Evolutionary conservation across 2,888 invertebrate species (phyloP).

Genomic region (Sinohyriopsis cumingii): DNA sequence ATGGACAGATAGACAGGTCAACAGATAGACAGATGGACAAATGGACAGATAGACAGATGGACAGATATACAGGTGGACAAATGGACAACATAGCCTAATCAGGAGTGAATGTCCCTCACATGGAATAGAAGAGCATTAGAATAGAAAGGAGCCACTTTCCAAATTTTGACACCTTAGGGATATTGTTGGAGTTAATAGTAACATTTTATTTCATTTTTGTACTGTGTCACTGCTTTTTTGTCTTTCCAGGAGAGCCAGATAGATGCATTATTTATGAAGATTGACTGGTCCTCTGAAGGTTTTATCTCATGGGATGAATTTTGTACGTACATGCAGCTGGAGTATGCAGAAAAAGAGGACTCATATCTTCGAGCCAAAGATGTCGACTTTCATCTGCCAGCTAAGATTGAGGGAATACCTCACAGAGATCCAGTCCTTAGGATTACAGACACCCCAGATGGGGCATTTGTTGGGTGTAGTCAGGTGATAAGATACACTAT

Average conservation of each 20-base stretch:
- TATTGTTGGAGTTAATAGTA: no score
- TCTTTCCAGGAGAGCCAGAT: conserved; percentile 65
- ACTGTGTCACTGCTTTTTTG: background rate
- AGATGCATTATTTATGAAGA: conserved; percentile 71
- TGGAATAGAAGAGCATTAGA: no score
- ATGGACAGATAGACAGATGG: no score
- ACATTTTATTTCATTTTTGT: no score
- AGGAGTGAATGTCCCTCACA: no score
- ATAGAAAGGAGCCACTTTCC: no score
- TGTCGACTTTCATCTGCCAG: conserved; percentile 69
- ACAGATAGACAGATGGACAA: no score
- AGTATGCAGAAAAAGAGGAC: conserved; percentile 72
- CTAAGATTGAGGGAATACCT: conserved; percentile 67
- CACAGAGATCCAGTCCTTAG: conserved; percentile 69
- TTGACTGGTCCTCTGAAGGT: conserved; percentile 71
- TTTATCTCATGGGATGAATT: conserved; percentile 72
- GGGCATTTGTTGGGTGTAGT: conserved; percentile 69
- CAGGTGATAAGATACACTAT: conserved; percentile 38
- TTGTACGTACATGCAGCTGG: conserved; percentile 73
- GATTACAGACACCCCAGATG: conserved; percentile 67
- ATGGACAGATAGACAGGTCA: no score
- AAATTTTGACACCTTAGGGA: no score
- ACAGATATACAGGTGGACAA: no score
- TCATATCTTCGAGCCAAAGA: conserved; percentile 68
- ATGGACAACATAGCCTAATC: no score